Conservation (phyloP, 2,797 vertebrate species). For the Xiphorhynchus erythropygius region DNA sequence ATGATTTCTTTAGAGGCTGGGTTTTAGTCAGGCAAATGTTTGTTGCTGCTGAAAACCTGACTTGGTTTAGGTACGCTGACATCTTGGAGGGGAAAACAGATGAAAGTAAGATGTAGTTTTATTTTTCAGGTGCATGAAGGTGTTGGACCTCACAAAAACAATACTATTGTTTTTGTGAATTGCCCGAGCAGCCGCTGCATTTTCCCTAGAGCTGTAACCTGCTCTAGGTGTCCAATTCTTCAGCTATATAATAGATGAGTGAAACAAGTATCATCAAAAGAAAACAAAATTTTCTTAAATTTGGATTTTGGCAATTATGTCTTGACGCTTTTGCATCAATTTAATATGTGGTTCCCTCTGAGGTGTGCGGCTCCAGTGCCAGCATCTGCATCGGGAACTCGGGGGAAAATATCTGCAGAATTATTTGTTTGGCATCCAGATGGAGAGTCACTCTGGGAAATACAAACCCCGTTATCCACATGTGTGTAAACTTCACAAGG, state of each 20-base stretch:
- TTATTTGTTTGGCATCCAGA: neutral
- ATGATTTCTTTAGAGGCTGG: neutral
- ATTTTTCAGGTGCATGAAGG: neutral
- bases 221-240: neutral
- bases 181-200: neutral
- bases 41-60: conserved; percentile 5
- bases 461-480: neutral
- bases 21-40: neutral
- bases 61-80: neutral
- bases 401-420: neutral
- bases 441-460: neutral
- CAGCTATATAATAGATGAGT: neutral
- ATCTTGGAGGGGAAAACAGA: neutral
- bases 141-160: neutral
- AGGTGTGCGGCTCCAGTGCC: neutral
- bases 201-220: neutral
- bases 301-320: neutral
- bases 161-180: neutral
- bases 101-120: neutral
- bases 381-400: fast-evolving
- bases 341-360: neutral
- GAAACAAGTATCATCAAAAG: neutral
- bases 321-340: neutral
- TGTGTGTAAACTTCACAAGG: neutral
- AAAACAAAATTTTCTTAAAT: neutral